These are phyloP conservation scores for Campylorhamphus procurvoides DNA, from an alignment of 2,113 vertebrate genomes.

Conservation along the genomic window DNA sequence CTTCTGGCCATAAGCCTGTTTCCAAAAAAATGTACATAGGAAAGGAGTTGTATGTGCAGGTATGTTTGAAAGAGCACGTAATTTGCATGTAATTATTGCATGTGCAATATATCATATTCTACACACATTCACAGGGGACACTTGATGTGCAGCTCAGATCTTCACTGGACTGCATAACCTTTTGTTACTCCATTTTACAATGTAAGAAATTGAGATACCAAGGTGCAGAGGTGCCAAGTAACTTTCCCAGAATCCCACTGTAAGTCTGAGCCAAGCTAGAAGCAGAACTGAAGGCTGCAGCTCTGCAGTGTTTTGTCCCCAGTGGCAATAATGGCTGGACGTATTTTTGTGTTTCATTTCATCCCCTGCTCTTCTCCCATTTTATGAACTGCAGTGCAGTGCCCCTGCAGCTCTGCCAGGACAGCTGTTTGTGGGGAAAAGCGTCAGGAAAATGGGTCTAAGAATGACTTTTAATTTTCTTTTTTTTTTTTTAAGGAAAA, in stretches of 20 bases:
- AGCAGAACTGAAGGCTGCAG: not conserved
- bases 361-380: not conserved
- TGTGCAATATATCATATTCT: not conserved
- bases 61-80: not conserved
- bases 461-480: not conserved
- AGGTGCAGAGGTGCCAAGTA: not conserved
- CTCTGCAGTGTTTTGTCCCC: not conserved
- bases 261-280: not conserved
- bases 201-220: accelerated
- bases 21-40: not conserved
- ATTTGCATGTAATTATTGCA: not conserved
- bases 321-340: not conserved
- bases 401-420: not conserved
- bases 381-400: not conserved
- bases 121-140: not conserved
- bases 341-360: not conserved
- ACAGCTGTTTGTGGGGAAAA: not conserved
- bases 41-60: not conserved
- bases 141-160: not conserved
- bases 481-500: not conserved
- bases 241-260: not conserved
- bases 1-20: conserved; percentile 62
- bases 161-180: not conserved
- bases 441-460: accelerated
- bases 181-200: not conserved